Evolutionary conservation across 1,140 invertebrate species (phyloP).

Genomic region (Drosophila neocordata): DNA sequence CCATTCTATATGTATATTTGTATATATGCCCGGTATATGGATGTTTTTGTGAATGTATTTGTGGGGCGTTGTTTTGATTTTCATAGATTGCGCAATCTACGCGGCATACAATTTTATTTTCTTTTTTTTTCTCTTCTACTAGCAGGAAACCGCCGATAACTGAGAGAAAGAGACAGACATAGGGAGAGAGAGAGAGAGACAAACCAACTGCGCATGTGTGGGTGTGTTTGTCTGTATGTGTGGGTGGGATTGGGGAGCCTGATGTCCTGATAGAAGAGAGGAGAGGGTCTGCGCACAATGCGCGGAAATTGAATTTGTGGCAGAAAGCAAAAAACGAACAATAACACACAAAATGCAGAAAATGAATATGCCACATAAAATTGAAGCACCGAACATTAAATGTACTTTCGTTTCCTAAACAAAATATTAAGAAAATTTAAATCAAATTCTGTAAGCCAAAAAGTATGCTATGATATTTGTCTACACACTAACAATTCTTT

Average conservation of each 20-base stretch:
- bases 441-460: not conserved
- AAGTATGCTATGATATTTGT: not conserved
- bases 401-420: not conserved
- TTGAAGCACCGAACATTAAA: not conserved
- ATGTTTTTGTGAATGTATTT: conserved; percentile 43
- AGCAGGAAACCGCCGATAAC: conserved; percentile 45
- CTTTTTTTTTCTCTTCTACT: conserved; percentile 9
- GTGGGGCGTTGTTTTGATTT: conserved; percentile 80
- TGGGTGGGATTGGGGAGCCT: conserved; percentile 3
- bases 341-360: conserved; percentile 13
- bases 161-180: conserved; percentile 14
- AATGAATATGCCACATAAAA: not conserved
- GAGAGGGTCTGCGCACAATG: conserved; percentile 69
- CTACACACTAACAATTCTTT: too few species aligned
- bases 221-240: not conserved
- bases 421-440: not conserved
- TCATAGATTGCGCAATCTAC: conserved; percentile 74
- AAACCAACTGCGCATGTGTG: conserved; percentile 3
- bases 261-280: conserved; percentile 4
- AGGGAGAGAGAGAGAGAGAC: conserved; percentile 22
- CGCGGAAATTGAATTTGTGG: conserved; percentile 79
- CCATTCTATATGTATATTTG: conserved; percentile 12
- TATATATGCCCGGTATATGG: not conserved
- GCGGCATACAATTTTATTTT: conserved; percentile 30
- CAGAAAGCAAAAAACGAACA: conserved; percentile 52